These are phyloP conservation scores for Forbesichthys agassizii DNA, from an alignment of 2,113 vertebrate species.

Conservation along the genomic window DNA sequence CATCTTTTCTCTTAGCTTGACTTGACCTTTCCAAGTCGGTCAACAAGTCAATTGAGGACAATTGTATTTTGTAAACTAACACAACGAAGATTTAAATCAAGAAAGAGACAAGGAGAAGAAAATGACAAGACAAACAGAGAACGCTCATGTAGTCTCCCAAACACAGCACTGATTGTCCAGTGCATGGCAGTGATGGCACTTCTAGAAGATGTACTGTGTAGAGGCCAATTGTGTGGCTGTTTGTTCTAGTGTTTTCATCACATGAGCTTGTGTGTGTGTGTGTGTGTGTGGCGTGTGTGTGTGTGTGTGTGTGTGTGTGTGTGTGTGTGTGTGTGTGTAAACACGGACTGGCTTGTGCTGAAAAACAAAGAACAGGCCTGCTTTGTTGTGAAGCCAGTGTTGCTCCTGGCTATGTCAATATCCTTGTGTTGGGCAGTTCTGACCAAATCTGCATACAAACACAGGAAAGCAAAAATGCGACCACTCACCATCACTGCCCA, in stretches of 20 bases:
- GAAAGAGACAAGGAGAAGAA: slow-evolving; percentile 7
- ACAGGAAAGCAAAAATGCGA: slow-evolving; percentile 34
- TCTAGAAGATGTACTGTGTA: slow-evolving; percentile 36
- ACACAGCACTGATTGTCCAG: slow-evolving; percentile 64
- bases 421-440: slow-evolving; percentile 28
- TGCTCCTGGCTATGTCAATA: slow-evolving; percentile 41
- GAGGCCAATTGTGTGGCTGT: neutral
- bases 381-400: slow-evolving; percentile 48
- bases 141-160: slow-evolving; percentile 32
- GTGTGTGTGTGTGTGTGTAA: slow-evolving; percentile 34
- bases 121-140: slow-evolving; percentile 33
- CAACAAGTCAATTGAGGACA: neutral
- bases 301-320: slow-evolving; percentile 27
- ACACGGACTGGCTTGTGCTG: slow-evolving; percentile 39
- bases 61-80: neutral
- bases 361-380: slow-evolving; percentile 62
- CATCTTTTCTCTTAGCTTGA: slow-evolving; percentile 6
- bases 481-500: slow-evolving; percentile 66
- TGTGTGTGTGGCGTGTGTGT: slow-evolving; percentile 29
- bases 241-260: neutral
- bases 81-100: neutral
- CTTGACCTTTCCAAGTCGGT: slow-evolving; percentile 7
- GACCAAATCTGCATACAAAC: slow-evolving; percentile 18
- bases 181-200: slow-evolving; percentile 64
- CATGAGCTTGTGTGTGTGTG: slow-evolving; percentile 14